Conservation (phyloP, 2,113 vertebrate species). For the Brienomyrus longianalis region DNA sequence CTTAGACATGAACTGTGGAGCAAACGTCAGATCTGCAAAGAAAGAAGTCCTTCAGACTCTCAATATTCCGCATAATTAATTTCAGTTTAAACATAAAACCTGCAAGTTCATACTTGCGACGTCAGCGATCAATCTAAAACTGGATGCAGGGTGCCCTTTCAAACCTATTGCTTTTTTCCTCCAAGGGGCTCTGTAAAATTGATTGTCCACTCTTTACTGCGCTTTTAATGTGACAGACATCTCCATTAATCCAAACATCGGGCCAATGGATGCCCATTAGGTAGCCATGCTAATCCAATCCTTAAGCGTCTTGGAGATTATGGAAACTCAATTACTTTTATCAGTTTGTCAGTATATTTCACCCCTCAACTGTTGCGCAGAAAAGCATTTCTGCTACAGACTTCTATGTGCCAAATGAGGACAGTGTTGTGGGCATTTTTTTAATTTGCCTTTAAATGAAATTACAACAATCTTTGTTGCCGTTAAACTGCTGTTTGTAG, state of each 20-base stretch:
- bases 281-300: slow-evolving; percentile 29
- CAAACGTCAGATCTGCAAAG: neutral
- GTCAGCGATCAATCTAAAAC: neutral
- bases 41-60: neutral
- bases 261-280: neutral
- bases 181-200: slow-evolving; percentile 11
- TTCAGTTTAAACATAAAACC: neutral
- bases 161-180: neutral
- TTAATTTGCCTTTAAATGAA: slow-evolving; percentile 38
- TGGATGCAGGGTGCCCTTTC: neutral
- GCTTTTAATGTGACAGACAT: slow-evolving; percentile 11
- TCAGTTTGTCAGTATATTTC: slow-evolving; percentile 43
- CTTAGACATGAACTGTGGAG: neutral
- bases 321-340: slow-evolving; percentile 47
- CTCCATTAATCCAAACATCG: slow-evolving; percentile 4
- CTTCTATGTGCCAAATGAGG: slow-evolving; percentile 47
- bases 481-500: neutral
- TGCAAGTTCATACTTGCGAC: neutral
- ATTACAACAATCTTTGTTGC: slow-evolving; percentile 38
- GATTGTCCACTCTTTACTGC: neutral
- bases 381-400: slow-evolving; percentile 36
- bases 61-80: neutral
- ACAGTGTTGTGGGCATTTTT: slow-evolving; percentile 45
- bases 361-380: slow-evolving; percentile 45
- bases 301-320: slow-evolving; percentile 38